phyloP scores from a whole-genome alignment of 2,113 vertebrate genomes.

The Neogale vison region DNA sequence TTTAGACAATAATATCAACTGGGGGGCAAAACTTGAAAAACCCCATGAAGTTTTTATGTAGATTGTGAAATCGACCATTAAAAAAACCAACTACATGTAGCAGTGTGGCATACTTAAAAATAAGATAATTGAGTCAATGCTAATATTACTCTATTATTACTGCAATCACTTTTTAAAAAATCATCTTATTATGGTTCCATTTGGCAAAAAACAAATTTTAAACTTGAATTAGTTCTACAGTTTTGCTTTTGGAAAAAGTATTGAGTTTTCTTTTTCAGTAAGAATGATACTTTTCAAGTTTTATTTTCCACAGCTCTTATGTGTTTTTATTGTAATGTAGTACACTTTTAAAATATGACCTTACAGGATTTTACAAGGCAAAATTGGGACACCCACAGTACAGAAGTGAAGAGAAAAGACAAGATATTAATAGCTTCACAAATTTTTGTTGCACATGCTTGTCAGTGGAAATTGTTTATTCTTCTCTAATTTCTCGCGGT shows the following conservation, averaged over 20 bases:
- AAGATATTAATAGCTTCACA: constrained; percentile 36
- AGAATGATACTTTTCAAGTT: background rate
- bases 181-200: constrained; percentile 86
- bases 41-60: constrained; percentile 58
- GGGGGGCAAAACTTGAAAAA: background rate
- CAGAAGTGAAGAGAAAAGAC: constrained; percentile 16
- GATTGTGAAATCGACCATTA: constrained; percentile 59
- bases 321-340: constrained; percentile 14
- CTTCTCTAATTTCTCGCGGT: constrained; percentile 36
- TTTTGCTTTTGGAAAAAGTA: constrained; percentile 2
- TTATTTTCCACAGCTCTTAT: background rate
- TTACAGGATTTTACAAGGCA: constrained; percentile 3
- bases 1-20: constrained; percentile 19
- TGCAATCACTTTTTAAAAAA: constrained; percentile 63
- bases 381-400: background rate
- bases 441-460: background rate
- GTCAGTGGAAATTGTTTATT: constrained; percentile 25
- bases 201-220: constrained; percentile 82
- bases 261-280: background rate
- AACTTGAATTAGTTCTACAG: constrained; percentile 50
- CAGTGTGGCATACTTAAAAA: constrained; percentile 67
- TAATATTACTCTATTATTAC: constrained; percentile 76
- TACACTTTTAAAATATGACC: background rate
- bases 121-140: constrained; percentile 48
- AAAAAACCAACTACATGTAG: constrained; percentile 42